Percentiles rank a stretch among this genome's conserved stretches.
These are phyloP conservation scores for Xanthorhoe spadicearia DNA, from an alignment of 2,888 invertebrate genomes.

Conservation along the genomic window DNA sequence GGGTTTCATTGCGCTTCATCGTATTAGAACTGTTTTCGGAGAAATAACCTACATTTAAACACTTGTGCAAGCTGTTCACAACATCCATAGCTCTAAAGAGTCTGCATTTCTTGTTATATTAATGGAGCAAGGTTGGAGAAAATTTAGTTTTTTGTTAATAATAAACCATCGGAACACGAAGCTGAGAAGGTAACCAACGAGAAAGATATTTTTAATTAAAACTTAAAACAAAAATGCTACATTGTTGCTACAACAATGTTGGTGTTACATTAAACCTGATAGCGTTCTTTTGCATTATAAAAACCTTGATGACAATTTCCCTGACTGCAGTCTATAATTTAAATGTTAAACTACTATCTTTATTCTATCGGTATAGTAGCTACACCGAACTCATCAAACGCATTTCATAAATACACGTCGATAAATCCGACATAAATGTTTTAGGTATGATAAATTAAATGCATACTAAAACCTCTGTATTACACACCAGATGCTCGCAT, in stretches of 20 bases:
- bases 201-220: too few species aligned
- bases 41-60: too few species aligned
- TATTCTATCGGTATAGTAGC: neutral
- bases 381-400: neutral
- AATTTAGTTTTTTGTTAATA: too few species aligned
- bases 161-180: too few species aligned
- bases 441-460: constrained; percentile 8
- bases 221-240: neutral
- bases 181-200: too few species aligned
- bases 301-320: neutral
- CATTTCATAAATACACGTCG: constrained; percentile 2
- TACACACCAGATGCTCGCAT: constrained; percentile 27
- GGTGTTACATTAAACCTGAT: neutral
- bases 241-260: neutral
- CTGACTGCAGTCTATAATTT: neutral
- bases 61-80: too few species aligned
- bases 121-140: too few species aligned
- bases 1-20: too few species aligned
- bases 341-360: neutral
- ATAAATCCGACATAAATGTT: constrained; percentile 9
- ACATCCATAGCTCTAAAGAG: too few species aligned
- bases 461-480: constrained; percentile 6
- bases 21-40: too few species aligned
- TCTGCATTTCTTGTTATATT: too few species aligned
- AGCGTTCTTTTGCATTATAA: neutral